Conservation (phyloP, 2,797 vertebrate genomes). For the Sebastes alutus region DNA sequence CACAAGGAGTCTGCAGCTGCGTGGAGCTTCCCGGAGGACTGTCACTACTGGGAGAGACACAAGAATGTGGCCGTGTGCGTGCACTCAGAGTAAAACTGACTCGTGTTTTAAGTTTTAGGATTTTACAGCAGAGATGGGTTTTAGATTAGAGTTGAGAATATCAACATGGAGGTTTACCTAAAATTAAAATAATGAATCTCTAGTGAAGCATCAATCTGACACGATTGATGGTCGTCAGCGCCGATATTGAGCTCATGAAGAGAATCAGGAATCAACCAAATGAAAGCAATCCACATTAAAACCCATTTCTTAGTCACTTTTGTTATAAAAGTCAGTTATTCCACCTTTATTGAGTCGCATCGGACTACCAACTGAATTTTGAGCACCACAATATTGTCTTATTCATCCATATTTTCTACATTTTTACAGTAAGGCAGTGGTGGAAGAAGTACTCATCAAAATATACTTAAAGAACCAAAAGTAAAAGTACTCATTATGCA, state of each 20-base stretch:
- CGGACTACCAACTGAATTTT: too few relatives aligned
- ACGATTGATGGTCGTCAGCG: neutral
- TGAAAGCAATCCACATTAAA: neutral
- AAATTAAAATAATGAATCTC: neutral
- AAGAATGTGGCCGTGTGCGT: constrained; percentile 82
- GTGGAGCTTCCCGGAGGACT: constrained; percentile 82
- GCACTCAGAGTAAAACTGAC: constrained; percentile 72
- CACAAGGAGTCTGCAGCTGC: constrained; percentile 80
- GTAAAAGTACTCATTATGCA: too few relatives aligned
- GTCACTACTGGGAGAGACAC: constrained; percentile 85
- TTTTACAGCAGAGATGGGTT: neutral
- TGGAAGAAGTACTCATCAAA: too few relatives aligned
- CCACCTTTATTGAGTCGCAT: neutral
- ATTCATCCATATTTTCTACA: neutral
- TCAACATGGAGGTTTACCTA: neutral
- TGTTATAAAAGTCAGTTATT: neutral
- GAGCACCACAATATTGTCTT: neutral
- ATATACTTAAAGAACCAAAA: too few relatives aligned
- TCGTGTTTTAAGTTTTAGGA: neutral
- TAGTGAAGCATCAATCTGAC: neutral
- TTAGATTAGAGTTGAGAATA: neutral
- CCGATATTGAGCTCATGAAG: neutral
- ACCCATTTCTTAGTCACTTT: neutral
- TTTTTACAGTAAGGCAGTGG: neutral
- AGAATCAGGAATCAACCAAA: neutral